These are phyloP conservation scores for Acrocephalus scirpaceus DNA, from an alignment of 2,797 vertebrate species.

Conservation along the genomic window DNA sequence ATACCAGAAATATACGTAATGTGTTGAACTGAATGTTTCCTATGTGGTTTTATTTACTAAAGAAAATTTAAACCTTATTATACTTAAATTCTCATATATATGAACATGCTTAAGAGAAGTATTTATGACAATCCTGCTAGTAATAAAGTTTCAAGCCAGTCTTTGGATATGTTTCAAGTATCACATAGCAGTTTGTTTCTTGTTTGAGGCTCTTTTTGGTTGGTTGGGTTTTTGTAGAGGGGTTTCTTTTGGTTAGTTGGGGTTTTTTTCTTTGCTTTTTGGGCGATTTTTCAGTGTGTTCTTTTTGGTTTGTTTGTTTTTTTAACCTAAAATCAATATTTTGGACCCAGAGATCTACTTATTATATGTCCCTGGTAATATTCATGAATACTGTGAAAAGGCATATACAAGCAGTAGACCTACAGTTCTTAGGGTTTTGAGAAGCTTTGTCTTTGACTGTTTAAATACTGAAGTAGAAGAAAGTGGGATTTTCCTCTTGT, in stretches of 20 bases:
- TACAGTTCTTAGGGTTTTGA: neutral
- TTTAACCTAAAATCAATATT: neutral
- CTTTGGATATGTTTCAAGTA: neutral
- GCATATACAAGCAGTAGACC: neutral
- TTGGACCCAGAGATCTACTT: neutral
- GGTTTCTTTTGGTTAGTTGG: neutral
- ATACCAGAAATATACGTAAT: constrained; percentile 63
- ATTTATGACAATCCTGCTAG: constrained; percentile 54
- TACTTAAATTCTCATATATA: constrained; percentile 3
- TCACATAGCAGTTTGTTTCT: neutral
- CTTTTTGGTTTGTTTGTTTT: neutral
- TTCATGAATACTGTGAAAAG: neutral
- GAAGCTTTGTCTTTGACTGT: neutral
- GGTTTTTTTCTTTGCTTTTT: fast-evolving
- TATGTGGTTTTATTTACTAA: constrained; percentile 68
- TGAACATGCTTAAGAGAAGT: constrained; percentile 29
- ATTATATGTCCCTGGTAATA: neutral
- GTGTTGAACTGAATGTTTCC: constrained; percentile 58
- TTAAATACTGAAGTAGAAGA: neutral
- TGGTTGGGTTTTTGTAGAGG: neutral
- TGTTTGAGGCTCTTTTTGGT: neutral
- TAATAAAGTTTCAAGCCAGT: constrained; percentile 48
- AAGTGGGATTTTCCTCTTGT: neutral
- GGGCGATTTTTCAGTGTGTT: fast-evolving
- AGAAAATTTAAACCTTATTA: constrained; percentile 48